Percentiles rank a stretch among this genome's conserved stretches.
These are phyloP conservation scores for Agrotis segetum DNA, from an alignment of 2,888 invertebrate genomes.

Conservation along the genomic window DNA sequence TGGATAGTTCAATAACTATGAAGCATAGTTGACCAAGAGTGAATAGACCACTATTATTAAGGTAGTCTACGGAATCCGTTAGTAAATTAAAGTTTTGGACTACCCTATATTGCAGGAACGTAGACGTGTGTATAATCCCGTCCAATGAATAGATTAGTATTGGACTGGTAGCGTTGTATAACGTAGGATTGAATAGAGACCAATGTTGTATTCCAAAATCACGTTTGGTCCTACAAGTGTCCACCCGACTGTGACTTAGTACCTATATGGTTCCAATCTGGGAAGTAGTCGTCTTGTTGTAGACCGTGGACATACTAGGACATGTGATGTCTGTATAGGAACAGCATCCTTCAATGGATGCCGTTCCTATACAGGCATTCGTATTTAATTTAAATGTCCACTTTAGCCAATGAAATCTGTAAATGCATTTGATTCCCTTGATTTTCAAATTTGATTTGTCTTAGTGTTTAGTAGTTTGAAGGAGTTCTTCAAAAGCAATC, in stretches of 20 bases:
- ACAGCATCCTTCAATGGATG: background rate
- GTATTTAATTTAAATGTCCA: no score
- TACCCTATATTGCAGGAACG: background rate
- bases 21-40: background rate
- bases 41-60: background rate
- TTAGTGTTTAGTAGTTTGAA: background rate
- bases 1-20: background rate
- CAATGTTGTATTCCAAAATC: background rate
- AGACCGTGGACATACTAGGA: no score
- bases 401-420: no score
- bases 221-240: background rate
- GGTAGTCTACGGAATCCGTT: background rate
- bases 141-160: conserved; percentile 8
- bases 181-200: conserved; percentile 6
- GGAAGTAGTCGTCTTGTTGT: background rate
- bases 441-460: background rate
- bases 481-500: background rate
- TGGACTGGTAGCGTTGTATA: conserved; percentile 3
- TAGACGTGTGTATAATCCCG: background rate
- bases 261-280: background rate
- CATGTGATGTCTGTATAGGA: background rate
- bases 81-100: background rate
- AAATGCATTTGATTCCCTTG: background rate
- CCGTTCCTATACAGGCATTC: no score
- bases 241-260: conserved; percentile 1